A percentile compares a stretch with the other conserved stretches of the same genome.
phyloP scores from a whole-genome alignment of 2,888 invertebrate genomes.

The Smittia sp. region DNA sequence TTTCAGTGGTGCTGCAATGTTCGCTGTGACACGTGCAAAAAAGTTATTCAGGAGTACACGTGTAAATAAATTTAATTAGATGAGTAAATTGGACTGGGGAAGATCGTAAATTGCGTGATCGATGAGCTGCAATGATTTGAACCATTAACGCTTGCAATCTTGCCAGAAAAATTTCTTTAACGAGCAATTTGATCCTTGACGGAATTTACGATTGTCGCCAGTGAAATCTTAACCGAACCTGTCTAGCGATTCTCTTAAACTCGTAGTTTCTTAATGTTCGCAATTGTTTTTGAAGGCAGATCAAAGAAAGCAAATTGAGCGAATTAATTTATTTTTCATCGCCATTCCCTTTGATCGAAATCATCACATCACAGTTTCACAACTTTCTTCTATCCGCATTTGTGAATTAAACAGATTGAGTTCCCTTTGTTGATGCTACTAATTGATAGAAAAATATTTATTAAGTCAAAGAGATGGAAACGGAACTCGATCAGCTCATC shows the following conservation, averaged over 20 bases:
- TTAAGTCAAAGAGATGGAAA: constrained; percentile 13
- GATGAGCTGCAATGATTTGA: too few species aligned
- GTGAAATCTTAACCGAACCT: too few species aligned
- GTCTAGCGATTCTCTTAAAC: too few species aligned
- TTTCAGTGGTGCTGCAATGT: constrained; percentile 97
- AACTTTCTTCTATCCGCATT: not conserved
- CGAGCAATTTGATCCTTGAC: too few species aligned
- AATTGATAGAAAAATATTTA: constrained; percentile 27
- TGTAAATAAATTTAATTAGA: constrained; percentile 66
- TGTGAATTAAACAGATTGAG: not conserved
- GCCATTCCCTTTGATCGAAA: not conserved
- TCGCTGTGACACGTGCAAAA: constrained; percentile 82
- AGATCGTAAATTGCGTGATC: too few species aligned
- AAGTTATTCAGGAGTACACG: constrained; percentile 73
- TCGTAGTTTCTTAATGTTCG: too few species aligned
- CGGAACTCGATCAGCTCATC: not conserved
- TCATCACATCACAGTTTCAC: not conserved
- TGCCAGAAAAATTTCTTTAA: too few species aligned
- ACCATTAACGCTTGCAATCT: too few species aligned
- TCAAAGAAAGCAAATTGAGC: not conserved
- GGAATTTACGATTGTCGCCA: too few species aligned
- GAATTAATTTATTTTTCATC: constrained; percentile 1
- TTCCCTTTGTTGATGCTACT: constrained; percentile 22
- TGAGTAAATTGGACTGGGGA: too few species aligned
- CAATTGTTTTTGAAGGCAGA: too few species aligned